These are phyloP conservation scores for Lethenteron camtschaticum DNA, from an alignment of 2,113 vertebrate genomes.

Conservation along the genomic window DNA sequence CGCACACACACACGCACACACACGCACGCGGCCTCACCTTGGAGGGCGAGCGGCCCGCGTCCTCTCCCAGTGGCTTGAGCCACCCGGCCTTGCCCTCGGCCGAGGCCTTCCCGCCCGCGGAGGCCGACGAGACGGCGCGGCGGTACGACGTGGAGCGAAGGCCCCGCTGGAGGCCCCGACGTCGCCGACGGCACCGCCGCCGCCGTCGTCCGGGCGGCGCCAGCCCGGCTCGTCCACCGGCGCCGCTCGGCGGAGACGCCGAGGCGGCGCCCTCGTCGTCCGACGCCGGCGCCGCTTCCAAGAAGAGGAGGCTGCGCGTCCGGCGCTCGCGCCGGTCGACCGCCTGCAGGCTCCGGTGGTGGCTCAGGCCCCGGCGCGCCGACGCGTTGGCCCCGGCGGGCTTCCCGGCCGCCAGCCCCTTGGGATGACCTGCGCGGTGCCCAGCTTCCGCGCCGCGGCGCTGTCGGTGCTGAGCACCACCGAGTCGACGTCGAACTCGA, in stretches of 20 bases:
- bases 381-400: conserved; percentile 17
- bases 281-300: conserved; percentile 18
- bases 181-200: conserved; percentile 30
- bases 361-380: conserved; percentile 11
- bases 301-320: conserved; percentile 55
- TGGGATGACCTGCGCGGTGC: conserved; percentile 68
- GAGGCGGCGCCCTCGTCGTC: conserved; percentile 7
- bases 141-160: conserved; percentile 76
- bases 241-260: conserved; percentile 19
- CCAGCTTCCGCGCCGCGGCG: conserved; percentile 41
- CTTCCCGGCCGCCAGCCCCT: conserved; percentile 31
- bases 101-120: neutral
- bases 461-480: conserved; percentile 58
- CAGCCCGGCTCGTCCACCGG: conserved; percentile 21
- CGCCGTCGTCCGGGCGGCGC: conserved; percentile 12
- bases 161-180: conserved; percentile 32
- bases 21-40: neutral
- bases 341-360: conserved; percentile 18
- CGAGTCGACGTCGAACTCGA: conserved; percentile 5
- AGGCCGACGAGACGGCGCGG: conserved; percentile 34
- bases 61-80: neutral
- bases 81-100: neutral
- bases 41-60: neutral
- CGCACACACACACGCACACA: neutral
- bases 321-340: conserved; percentile 24